Base-by-base conservation (phyloP, 1,140 invertebrate genomes). In the Drosophila rufa region DNA sequence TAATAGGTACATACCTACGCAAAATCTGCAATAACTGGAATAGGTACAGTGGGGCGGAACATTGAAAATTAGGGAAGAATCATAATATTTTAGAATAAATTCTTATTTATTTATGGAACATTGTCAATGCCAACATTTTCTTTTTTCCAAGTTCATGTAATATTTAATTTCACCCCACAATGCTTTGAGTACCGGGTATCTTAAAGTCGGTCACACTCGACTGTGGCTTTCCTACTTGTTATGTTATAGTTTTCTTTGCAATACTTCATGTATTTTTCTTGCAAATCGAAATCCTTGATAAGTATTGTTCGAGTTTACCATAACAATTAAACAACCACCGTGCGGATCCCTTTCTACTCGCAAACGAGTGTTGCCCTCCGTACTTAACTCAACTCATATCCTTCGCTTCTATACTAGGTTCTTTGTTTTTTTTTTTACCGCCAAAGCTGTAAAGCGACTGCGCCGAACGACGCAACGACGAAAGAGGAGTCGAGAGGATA, bases 1-100 rank as follows among this genome's bases (percentile, higher is more conserved):
- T 48, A 53, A 51, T 48, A 17, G 65, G 38, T 70, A 71, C 64
- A 70, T 43, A 47, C 66, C 68, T 33, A 71, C 40, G 25, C 65
- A 42, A 57, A 68, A 57, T 56, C 25, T 58, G 40, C 51, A 66
- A 33, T 15, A 69, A 38, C 38, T 55, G 33, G 22, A 33, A 69
- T 11, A 3, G 22, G 19, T 9, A 56, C 64, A 71, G 50, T 71
- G 66, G 61, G 40, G 33, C 12, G 11, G 17, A 9, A 14, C 5
- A 3, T 1, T 4, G 5, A 45, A 27, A 40, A 38, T 38, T 1
- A 6, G 2, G 0, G 9, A 14, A 47, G 33, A 19, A 43, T 15
- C n/a, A 25, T 11, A 42, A 43, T n/a, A 45, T 45, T 25, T 25
- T 25, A 25, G 22, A 25, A 3, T 25, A 4, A 25, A 25, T 25